Base-by-base conservation (phyloP, 2,888 invertebrate species). In the Hypena proboscidalis region DNA sequence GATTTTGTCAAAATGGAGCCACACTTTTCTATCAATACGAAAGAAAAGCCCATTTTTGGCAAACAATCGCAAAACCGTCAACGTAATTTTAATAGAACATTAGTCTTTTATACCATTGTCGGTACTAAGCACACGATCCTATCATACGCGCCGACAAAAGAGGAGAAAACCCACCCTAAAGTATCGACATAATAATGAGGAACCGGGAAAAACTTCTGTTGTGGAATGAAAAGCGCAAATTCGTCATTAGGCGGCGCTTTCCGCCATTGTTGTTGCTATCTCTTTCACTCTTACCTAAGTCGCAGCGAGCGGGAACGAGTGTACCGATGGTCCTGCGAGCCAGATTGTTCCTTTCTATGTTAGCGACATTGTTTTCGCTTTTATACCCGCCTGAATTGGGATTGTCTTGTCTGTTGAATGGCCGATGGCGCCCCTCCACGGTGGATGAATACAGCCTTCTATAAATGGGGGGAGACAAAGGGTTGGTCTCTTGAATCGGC, bases 181-280 rank as follows among this genome's bases (percentile, higher is more conserved):
- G 87, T 89, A 89, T 87, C 82, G 87, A 83, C 83, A 80, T 80
- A 85, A 90, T 90, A 90, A 90, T 86, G 87, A 89, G 83, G 75
- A 85, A 86, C 85, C 88, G 90, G 86, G 90, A 90, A 90, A 90
- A 90, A 90, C 89, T 90, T 90, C 83, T 90, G 90, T 90, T 85
- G 87, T 88, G 89, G 87, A 89, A 90, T 90, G 90, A 90, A 90
- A 90, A 90, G 90, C 90, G 90, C 90, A 90, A 90, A 90, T 90
- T 90, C 90, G 90, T 89, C 90, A 90, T 90, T 90, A 90, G 90
- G 85, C 85, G 86, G 87, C 88, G 88, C 83, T 89, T 88, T 83
- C 88, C 88, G 82, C 84, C 86, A 88, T 89, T 90, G 85, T 89
- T 83, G 77, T 74, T 59, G 58, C 74, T 66, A 58, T 85, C 80